Evolutionary conservation across 2,113 vertebrate species (phyloP), one percentile per base, ranked within the genome.

Genomic region (Myiozetetes cayanensis): DNA sequence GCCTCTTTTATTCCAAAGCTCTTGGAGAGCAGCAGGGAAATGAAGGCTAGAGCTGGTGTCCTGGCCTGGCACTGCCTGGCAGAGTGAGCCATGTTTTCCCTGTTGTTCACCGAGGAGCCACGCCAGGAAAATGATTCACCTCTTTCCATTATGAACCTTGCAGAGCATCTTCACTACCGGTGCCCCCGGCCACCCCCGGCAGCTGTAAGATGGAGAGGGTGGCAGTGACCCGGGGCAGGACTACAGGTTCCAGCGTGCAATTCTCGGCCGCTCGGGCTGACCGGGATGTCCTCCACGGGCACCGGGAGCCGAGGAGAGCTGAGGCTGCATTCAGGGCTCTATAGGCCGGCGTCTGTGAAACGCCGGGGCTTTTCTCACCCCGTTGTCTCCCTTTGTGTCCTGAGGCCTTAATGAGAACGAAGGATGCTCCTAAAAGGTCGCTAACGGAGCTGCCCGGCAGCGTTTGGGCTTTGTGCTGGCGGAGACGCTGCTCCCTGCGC

Each of bases 1-100:
- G 70, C 92, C 94, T 96, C 90, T 94, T 91, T 81, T 75, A 95
- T 96, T 96, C 33, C 52, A 14, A 96, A 83, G 52, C 61, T 86
- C 50, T 85, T 72, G 52, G 77, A 83, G 79, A 96, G 89, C 89
- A 81, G 68, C 21, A 2, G 78, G 90, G 91, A 95, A 87, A 43
- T 2, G 71, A 89, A 88, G 92, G 73, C 90, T 84, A 75, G 73
- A 90, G 92, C 58, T 72, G 88, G 93, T 92, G 72, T 67, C 93
- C 80, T 90, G 95, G 87, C 75, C 70, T 6, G 0, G 70, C 1
- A 1, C 90, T 79, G 85, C 70, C 81, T 94, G 94, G 90, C 92
- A 85, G 70, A 78, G 75, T 0, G 0, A 77, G 80, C 72, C 4
- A 4, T 47, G 17, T 92, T 93, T 88, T 88, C 91, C 89, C 31